Conservation (phyloP, 1,140 invertebrate species). For the Belonocnema kinseyi region DNA sequence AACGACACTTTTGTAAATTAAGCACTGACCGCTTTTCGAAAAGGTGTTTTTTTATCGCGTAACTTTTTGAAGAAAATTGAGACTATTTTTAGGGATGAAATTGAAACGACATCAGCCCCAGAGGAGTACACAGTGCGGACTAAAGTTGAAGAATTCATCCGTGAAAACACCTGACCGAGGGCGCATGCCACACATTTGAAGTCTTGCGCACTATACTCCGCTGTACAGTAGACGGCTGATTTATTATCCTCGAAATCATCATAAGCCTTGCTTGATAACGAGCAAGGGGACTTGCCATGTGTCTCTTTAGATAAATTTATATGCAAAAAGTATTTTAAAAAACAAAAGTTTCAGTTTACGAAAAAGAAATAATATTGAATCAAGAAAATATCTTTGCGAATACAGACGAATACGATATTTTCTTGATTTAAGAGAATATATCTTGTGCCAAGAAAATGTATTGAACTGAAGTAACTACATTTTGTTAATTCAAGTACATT, state of each 20-base stretch:
- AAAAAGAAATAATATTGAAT: too few species aligned
- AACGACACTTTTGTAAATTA: background rate
- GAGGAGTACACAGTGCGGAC: slow-evolving; percentile 11
- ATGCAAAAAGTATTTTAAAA: background rate
- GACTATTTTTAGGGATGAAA: slow-evolving; percentile 7
- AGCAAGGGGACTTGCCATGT: slow-evolving; percentile 15
- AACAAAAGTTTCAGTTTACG: background rate
- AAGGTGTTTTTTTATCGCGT: background rate
- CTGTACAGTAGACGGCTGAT: background rate
- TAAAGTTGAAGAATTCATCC: slow-evolving; percentile 32
- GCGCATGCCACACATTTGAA: slow-evolving; percentile 39
- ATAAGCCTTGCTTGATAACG: slow-evolving; percentile 5
- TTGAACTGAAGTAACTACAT: too few species aligned
- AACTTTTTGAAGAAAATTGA: background rate
- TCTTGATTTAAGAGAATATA: too few species aligned
- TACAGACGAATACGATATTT: too few species aligned
- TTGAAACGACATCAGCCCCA: slow-evolving; percentile 18
- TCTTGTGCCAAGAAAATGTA: too few species aligned
- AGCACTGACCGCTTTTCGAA: background rate
- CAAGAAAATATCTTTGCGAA: too few species aligned
- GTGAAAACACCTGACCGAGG: slow-evolving; percentile 36
- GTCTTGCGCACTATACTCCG: slow-evolving; percentile 38
- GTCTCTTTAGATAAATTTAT: background rate
- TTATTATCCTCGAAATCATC: slow-evolving; percentile 25
- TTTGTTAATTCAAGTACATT: too few species aligned